These are phyloP conservation scores for Eueremaeus valkanovi DNA, from an alignment of 2,888 invertebrate species.

Conservation along the genomic window DNA sequence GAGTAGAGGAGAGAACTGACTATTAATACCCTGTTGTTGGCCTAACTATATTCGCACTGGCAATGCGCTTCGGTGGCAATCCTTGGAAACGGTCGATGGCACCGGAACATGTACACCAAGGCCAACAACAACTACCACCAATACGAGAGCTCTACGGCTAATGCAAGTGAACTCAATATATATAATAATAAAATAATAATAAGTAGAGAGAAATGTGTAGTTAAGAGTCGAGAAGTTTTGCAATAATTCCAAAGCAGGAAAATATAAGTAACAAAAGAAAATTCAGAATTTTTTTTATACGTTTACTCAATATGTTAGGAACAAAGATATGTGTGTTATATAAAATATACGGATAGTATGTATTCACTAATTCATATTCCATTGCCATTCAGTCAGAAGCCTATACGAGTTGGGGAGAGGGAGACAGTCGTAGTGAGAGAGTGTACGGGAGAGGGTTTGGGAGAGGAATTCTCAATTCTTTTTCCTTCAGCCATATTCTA, in stretches of 20 bases:
- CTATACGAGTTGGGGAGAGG: no score
- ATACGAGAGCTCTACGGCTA: neutral
- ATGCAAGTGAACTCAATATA: slow-evolving; percentile 29
- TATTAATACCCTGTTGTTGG: neutral
- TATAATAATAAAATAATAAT: neutral
- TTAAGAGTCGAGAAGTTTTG: neutral
- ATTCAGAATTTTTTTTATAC: no score
- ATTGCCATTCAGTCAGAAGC: no score
- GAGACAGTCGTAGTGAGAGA: no score
- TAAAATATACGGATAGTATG: no score
- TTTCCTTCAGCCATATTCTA: slow-evolving; percentile 3
- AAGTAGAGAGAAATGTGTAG: neutral
- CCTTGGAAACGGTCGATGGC: slow-evolving; percentile 42
- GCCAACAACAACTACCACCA: slow-evolving; percentile 33
- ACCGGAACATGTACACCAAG: slow-evolving; percentile 41
- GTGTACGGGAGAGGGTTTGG: neutral
- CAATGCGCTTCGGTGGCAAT: slow-evolving; percentile 16
- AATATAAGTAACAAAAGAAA: slow-evolving; percentile 22
- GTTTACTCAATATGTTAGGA: no score
- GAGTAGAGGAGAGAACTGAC: slow-evolving; percentile 33
- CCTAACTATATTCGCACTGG: neutral
- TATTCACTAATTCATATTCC: no score
- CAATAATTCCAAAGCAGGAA: slow-evolving; percentile 27
- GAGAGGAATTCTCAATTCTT: neutral
- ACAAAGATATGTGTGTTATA: neutral